These are phyloP conservation scores for Gambusia affinis DNA, from an alignment of 2,113 vertebrate genomes.

Conservation along the genomic window DNA sequence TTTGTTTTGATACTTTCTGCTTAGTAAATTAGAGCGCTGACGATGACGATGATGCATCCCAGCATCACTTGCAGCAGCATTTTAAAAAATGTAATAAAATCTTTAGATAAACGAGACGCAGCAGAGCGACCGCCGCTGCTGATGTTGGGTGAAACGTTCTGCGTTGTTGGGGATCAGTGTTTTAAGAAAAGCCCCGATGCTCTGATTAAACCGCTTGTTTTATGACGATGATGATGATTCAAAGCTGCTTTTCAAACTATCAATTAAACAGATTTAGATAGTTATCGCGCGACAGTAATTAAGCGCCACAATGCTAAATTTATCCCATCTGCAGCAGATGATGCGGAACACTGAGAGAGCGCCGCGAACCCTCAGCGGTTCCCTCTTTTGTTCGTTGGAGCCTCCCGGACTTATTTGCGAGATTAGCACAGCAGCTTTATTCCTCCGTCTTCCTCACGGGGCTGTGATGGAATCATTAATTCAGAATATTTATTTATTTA, in stretches of 20 bases:
- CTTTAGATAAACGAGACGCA: too few species aligned
- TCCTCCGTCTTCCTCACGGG: slow-evolving; percentile 4
- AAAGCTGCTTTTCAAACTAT: slow-evolving; percentile 40
- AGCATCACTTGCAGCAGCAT: neutral
- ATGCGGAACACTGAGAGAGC: slow-evolving; percentile 18
- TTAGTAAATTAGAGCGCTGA: neutral
- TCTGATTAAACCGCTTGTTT: slow-evolving; percentile 2
- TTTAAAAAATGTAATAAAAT: too few species aligned
- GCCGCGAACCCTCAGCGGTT: slow-evolving; percentile 19
- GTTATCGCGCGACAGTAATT: slow-evolving; percentile 41
- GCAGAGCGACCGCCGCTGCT: too few species aligned
- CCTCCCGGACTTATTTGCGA: slow-evolving; percentile 13
- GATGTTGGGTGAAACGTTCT: neutral
- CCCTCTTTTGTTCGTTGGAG: slow-evolving; percentile 18
- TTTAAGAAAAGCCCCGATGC: slow-evolving; percentile 2
- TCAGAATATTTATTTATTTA: slow-evolving; percentile 19
- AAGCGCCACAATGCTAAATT: slow-evolving; percentile 31
- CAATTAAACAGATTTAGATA: slow-evolving; percentile 47
- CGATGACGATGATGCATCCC: neutral
- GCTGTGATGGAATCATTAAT: slow-evolving; percentile 20
- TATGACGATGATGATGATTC: slow-evolving; percentile 1
- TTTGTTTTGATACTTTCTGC: neutral
- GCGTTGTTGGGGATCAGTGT: neutral
- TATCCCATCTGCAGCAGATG: slow-evolving; percentile 36
- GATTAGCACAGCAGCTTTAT: neutral